phyloP scores from a whole-genome alignment of 2,797 vertebrate genomes.

The Sebastes taczanowskii region DNA sequence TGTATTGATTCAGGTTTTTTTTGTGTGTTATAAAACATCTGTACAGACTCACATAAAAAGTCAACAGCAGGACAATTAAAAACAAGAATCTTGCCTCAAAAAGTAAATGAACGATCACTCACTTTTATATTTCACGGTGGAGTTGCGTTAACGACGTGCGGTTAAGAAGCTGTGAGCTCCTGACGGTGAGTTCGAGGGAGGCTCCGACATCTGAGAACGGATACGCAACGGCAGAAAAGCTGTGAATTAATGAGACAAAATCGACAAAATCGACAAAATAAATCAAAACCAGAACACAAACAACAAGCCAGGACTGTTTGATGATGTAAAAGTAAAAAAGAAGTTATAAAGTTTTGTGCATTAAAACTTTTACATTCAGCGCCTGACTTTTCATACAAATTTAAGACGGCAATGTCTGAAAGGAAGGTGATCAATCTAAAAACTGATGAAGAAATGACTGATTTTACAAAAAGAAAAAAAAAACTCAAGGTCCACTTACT shows the following conservation, averaged over 20 bases:
- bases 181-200: background rate
- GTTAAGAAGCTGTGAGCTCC: background rate
- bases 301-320: background rate
- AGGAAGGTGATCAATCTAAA: background rate
- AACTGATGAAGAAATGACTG: background rate
- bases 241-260: background rate
- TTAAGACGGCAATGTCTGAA: background rate
- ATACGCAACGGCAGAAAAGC: background rate
- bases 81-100: too few species aligned
- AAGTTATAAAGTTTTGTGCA: too few species aligned
- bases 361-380: background rate
- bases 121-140: background rate
- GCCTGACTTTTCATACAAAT: accelerated
- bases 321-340: background rate
- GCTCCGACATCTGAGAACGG: background rate
- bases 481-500: too few species aligned
- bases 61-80: too few species aligned
- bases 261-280: background rate
- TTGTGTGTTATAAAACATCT: background rate
- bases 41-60: background rate
- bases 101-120: background rate
- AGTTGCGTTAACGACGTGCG: background rate
- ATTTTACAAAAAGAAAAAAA: too few species aligned
- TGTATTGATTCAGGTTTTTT: too few species aligned
- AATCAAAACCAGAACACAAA: background rate